phyloP scores from a whole-genome alignment of 2,113 vertebrate species.

The Sphyrna mokarran region DNA sequence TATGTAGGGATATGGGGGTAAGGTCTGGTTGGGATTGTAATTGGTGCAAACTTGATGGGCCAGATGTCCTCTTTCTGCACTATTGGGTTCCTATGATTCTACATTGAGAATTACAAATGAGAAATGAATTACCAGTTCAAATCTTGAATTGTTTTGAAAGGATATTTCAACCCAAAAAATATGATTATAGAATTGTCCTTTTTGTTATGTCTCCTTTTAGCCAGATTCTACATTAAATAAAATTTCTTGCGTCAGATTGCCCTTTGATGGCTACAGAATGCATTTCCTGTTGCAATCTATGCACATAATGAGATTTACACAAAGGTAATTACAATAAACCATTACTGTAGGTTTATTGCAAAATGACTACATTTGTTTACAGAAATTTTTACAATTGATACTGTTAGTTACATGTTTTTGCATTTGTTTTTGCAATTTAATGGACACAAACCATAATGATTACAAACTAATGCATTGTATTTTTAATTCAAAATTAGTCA shows the following conservation, averaged over 20 bases:
- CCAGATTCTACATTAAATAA: background rate
- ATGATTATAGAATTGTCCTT: background rate
- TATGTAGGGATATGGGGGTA: too few relatives aligned
- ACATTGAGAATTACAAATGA: too few relatives aligned
- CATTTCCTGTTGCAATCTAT: too few relatives aligned
- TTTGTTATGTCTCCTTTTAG: background rate
- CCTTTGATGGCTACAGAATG: background rate
- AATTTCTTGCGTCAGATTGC: background rate
- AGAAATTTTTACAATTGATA: background rate
- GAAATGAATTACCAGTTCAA: background rate
- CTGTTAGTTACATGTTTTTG: background rate
- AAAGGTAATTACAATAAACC: background rate
- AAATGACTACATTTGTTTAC: background rate
- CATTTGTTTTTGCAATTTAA: background rate
- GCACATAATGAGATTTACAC: background rate
- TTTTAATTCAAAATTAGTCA: too few relatives aligned
- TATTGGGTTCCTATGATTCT: too few relatives aligned
- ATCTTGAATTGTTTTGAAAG: background rate
- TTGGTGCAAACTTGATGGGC: too few relatives aligned
- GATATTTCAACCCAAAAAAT: background rate
- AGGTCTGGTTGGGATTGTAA: too few relatives aligned
- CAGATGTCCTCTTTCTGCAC: too few relatives aligned
- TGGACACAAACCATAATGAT: too few relatives aligned
- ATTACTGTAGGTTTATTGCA: background rate
- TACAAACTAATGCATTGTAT: too few relatives aligned